Evolutionary conservation across 2,797 vertebrate genomes (phyloP).

Genomic region (Chloroceryle inda): DNA sequence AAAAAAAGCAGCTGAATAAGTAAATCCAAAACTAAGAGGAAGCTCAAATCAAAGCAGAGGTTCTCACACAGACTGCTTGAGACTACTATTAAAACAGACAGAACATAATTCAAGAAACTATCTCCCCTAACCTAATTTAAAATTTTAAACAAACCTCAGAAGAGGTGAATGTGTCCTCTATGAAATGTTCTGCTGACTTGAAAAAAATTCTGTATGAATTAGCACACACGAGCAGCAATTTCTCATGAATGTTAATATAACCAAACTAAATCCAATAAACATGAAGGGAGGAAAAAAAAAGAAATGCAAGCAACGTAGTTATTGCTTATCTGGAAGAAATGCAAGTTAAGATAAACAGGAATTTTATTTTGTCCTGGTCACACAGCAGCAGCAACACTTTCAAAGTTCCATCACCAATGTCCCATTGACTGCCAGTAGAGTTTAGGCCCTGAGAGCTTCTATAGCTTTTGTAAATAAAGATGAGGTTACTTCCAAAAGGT

Average conservation of each 20-base stretch:
- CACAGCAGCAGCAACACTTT: background rate
- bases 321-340: conserved; percentile 29
- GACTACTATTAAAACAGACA: background rate
- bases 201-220: background rate
- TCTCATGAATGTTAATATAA: conserved; percentile 49
- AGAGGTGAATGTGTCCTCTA: background rate
- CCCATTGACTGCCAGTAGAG: background rate
- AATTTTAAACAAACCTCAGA: background rate
- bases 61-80: background rate
- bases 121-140: background rate
- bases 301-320: background rate
- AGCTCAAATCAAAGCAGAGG: background rate
- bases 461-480: conserved; percentile 21
- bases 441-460: background rate
- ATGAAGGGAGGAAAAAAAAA: background rate
- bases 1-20: background rate
- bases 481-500: background rate
- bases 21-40: background rate
- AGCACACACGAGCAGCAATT: conserved; percentile 5
- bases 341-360: background rate
- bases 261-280: conserved; percentile 25
- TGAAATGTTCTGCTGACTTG: conserved; percentile 12
- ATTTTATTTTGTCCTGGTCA: background rate
- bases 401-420: background rate
- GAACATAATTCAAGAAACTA: background rate